These are phyloP conservation scores for Nesoenas mayeri DNA, from an alignment of 2,113 vertebrate species.

Conservation along the genomic window DNA sequence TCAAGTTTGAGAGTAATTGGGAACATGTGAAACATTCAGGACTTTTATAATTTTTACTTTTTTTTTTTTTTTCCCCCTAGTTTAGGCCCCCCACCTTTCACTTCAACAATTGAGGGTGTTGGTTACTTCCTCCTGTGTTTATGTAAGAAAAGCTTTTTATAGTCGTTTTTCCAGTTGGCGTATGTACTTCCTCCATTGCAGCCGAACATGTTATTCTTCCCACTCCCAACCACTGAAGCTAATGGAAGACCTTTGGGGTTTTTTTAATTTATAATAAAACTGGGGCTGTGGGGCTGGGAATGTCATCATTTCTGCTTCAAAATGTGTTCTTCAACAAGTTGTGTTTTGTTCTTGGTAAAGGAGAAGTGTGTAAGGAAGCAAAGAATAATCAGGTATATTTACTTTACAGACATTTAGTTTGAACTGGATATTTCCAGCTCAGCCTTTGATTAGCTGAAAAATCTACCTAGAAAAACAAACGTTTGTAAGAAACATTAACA, in stretches of 20 bases:
- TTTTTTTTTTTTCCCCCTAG: neutral
- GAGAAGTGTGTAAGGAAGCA: neutral
- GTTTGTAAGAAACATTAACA: neutral
- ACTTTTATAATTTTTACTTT: neutral
- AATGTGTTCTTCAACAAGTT: neutral
- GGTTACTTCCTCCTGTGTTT: conserved; percentile 68
- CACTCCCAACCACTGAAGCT: neutral
- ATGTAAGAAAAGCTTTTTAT: conserved; percentile 66
- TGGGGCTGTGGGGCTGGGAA: neutral
- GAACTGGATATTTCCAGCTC: neutral
- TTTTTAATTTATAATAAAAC: neutral
- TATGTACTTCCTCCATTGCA: conserved; percentile 44
- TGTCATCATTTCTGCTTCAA: neutral
- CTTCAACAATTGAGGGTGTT: conserved; percentile 68
- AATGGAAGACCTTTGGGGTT: conserved; percentile 14
- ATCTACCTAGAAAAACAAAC: neutral
- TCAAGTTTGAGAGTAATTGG: neutral
- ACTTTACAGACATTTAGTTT: neutral
- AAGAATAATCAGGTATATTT: neutral
- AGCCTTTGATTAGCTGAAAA: neutral
- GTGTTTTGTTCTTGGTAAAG: neutral
- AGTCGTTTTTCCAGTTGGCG: conserved; percentile 45
- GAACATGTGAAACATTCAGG: neutral
- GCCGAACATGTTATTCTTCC: neutral
- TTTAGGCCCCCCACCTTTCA: conserved; percentile 13